Evolutionary conservation across 2,113 vertebrate genomes (phyloP), one percentile per base, ranked within the genome.

Genomic region (Machaerirhynchus nigripectus): DNA sequence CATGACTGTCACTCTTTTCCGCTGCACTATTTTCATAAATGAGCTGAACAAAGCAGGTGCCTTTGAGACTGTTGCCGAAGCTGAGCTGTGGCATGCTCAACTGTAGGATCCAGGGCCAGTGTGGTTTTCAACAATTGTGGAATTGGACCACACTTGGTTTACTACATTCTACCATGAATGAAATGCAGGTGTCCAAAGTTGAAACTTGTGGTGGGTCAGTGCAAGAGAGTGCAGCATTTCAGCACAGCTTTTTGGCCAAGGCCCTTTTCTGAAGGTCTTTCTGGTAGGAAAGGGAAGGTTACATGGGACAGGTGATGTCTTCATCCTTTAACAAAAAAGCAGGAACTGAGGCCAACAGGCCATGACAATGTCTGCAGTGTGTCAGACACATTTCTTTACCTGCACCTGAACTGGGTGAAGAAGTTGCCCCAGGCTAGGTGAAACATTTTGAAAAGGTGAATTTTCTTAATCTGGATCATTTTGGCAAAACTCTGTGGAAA

Each of bases 51-150:
- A 88, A 82, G 77, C 39, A 22, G 11, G 26, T 75, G 57, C 60
- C 24, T 67, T 39, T 68, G 24, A 61, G 57, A n/a, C 20, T 84
- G 39, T 39, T 49, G 33, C 39, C 0, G 1, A 76, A 44, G 60
- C 47, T 26, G 42, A 74, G 18, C 56, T 24, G 11, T 7, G 39
- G 7, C 0, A 7, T 19, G 46, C 10, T n/a, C 1, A 8, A 1
- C n/a, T 42, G n/a, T 49, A 49, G 64, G 46, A n/a, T 26, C 30
- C 4, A 5, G 31, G 18, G 26, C 24, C 31, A 5, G 14, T 15
- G n/a, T 68, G 35, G 12, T 47, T 77, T 84, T 40, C 83, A 74
- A 39, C 6, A 85, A 44, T 4, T 44, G 42, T 44, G 55, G 60
- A 79, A 46, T 1, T 64, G 60, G n/a, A 71, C 56, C 56, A 56